phyloP scores from a whole-genome alignment of 2,888 invertebrate species.

The Mongoloraphidia duomilia region DNA sequence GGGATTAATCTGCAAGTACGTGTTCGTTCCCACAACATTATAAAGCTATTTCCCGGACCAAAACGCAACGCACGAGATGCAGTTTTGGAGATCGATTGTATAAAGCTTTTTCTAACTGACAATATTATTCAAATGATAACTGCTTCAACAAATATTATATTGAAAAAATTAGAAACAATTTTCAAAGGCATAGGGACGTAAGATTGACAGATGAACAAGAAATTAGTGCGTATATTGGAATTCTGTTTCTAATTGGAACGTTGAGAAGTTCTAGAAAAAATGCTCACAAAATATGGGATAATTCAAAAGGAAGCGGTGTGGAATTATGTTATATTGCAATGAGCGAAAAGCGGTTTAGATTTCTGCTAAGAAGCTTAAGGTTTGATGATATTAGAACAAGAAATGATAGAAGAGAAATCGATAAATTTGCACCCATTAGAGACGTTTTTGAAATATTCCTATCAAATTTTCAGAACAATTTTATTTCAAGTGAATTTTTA shows the following conservation, averaged over 20 bases:
- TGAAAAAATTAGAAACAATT: not conserved
- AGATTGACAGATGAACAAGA: conserved; percentile 4
- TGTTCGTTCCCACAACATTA: no score
- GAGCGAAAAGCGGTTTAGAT: conserved; percentile 12
- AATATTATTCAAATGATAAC: not conserved
- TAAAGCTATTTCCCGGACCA: no score
- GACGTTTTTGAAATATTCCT: conserved; percentile 17
- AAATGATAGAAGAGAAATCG: conserved; percentile 6
- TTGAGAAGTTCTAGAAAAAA: conserved; percentile 1
- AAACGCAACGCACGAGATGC: not conserved
- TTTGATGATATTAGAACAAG: conserved; percentile 11
- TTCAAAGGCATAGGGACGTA: not conserved
- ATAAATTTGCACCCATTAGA: conserved; percentile 12
- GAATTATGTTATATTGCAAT: conserved; percentile 15
- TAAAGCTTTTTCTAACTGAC: not conserved
- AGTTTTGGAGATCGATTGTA: not conserved
- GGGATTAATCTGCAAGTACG: no score
- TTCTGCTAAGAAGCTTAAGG: conserved; percentile 10
- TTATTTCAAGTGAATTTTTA: conserved; percentile 13
- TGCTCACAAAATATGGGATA: conserved; percentile 2
- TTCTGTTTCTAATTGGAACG: conserved; percentile 1
- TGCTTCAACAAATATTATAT: not conserved
- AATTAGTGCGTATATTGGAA: conserved; percentile 5
- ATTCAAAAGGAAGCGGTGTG: conserved; percentile 6
- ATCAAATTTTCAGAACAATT: conserved; percentile 14